phyloP scores from a whole-genome alignment of 2,888 invertebrate genomes.

The Augiades crinisus region DNA sequence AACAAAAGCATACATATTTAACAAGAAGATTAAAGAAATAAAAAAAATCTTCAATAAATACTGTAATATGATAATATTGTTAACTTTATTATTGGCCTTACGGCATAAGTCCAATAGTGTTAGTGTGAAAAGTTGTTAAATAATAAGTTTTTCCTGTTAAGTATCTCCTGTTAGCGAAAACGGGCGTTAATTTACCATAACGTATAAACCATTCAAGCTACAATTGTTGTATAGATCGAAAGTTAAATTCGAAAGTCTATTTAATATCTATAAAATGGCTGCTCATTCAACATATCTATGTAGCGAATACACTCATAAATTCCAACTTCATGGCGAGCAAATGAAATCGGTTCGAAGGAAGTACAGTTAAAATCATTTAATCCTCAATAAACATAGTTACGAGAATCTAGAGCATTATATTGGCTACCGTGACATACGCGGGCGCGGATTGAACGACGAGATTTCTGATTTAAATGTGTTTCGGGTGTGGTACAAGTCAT shows the following conservation, averaged over 20 bases:
- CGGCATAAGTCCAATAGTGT: no score
- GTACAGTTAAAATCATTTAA: slow-evolving; percentile 29
- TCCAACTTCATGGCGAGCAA: slow-evolving; percentile 5
- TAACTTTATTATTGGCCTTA: no score
- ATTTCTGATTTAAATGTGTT: slow-evolving; percentile 19
- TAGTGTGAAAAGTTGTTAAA: no score
- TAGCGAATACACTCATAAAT: background rate
- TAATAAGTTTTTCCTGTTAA: no score
- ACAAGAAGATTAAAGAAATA: no score
- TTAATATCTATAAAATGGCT: background rate
- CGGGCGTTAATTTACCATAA: no score
- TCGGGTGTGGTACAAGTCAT: slow-evolving; percentile 13
- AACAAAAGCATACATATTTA: no score
- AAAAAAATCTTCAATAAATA: no score
- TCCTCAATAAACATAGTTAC: slow-evolving; percentile 39
- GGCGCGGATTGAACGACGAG: slow-evolving; percentile 23
- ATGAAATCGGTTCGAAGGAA: background rate
- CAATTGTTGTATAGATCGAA: background rate
- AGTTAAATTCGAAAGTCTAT: background rate
- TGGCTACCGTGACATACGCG: slow-evolving; percentile 16
- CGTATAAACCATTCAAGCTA: no score
- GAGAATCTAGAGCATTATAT: slow-evolving; percentile 21
- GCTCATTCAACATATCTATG: background rate
- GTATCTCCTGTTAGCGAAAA: no score
- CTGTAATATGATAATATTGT: no score